These are phyloP conservation scores for Abrostola triplasia DNA, from an alignment of 2,888 invertebrate genomes.

Conservation along the genomic window DNA sequence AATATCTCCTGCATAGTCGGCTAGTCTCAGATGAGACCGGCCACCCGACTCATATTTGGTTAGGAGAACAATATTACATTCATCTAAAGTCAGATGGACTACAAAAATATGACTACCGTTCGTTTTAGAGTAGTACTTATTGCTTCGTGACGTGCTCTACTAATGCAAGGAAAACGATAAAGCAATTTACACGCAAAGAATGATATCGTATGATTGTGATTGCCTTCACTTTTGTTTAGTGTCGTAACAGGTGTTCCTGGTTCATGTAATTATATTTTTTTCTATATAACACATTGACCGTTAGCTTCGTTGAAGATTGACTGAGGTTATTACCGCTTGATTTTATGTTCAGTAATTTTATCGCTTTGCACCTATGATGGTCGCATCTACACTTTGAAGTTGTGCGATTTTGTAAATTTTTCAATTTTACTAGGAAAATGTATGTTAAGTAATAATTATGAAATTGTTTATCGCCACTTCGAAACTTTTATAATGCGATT, in stretches of 20 bases:
- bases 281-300: slow-evolving; percentile 12
- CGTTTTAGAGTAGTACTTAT: no score
- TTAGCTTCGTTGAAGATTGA: slow-evolving; percentile 26
- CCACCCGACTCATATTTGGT: no score
- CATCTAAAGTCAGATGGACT: no score
- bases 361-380: slow-evolving; percentile 9
- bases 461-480: no score
- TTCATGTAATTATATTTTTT: slow-evolving; percentile 30
- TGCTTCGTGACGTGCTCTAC: slow-evolving; percentile 13
- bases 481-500: no score
- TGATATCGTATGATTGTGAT: slow-evolving; percentile 35
- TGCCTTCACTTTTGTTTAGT: slow-evolving; percentile 33
- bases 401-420: neutral
- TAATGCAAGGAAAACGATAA: slow-evolving; percentile 21
- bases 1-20: no score
- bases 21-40: no score
- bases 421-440: neutral
- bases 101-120: no score
- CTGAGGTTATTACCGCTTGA: slow-evolving; percentile 18
- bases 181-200: slow-evolving; percentile 42
- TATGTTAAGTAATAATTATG: no score
- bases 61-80: no score
- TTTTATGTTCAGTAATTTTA: slow-evolving; percentile 29
- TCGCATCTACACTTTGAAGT: neutral
- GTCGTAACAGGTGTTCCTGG: slow-evolving; percentile 30